Evolutionary conservation across 92 coral and sea anemone species (phyloP), one percentile per base, ranked within the genome.

Genomic region (Heteractis magnifica): DNA sequence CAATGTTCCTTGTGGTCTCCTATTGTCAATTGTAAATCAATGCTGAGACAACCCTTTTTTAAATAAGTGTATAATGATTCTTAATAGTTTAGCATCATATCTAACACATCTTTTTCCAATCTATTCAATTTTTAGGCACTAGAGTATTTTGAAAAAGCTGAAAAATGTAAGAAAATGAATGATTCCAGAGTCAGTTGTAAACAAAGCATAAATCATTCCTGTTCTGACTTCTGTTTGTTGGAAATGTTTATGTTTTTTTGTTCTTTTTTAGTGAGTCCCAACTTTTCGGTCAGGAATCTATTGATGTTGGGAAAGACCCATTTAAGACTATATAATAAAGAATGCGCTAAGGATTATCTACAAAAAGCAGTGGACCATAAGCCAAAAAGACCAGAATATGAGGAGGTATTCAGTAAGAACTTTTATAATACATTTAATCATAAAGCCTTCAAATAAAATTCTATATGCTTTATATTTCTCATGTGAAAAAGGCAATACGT

Each of bases 271-370:
- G 88, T 85, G 41, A 52, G 78, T 26, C 88, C 88, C 10, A 50
- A 65, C 58, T 78, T 65, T 50, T 51, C 58, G n/a, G 52, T 79
- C 10, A 85, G 88, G 59, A 85, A 85, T 64, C 68, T 5, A 0
- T 64, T 85, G 72, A 68, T 85, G 83, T 55, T 77, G 41, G 88
- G 83, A 0, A 85, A 85, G 81, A 85, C 88, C 16, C 64, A 65
- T 50, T 51, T 65, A 10, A 16, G 88, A 6, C 58, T 85, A 4
- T 52, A 71, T 11, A 50, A 85, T n/a, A 60, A 77, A 15, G 55
- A 26, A 3, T 71, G 62, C 26, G 88, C 88, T 51, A 85, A 85
- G 83, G 88, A 78, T 49, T 78, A 51, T 26, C 72, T 85, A 8
- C 83, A 78, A 76, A 85, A 78, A 78, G 88, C 88, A 15, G 49